Evolutionary conservation across 2,888 invertebrate genomes (phyloP).

Genomic region (Drosophila paranaensis): DNA sequence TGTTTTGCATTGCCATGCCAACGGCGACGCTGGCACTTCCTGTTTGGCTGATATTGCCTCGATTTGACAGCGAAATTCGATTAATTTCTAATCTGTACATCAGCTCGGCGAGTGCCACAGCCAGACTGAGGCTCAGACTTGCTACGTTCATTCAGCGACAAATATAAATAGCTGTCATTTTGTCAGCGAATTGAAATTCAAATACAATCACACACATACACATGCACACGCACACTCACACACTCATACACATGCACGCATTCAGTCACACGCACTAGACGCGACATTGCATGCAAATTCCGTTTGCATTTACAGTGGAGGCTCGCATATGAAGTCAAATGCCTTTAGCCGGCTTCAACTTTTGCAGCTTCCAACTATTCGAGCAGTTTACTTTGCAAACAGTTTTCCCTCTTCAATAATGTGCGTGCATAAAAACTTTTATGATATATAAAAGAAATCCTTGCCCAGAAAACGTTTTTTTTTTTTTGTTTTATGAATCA

Average conservation of each 20-base stretch:
- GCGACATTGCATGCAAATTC: constrained; percentile 68
- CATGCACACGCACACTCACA: constrained; percentile 1
- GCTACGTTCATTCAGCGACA: constrained; percentile 41
- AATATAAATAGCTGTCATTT: constrained; percentile 78
- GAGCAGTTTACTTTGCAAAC: constrained; percentile 1
- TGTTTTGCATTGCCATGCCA: constrained; percentile 78
- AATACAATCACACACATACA: constrained; percentile 18
- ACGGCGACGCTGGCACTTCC: constrained; percentile 60
- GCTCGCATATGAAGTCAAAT: constrained; percentile 6
- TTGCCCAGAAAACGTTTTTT: neutral
- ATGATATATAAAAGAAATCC: constrained; percentile 2
- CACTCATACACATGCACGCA: constrained; percentile 2
- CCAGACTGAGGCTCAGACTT: constrained; percentile 32
- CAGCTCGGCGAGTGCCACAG: constrained; percentile 66
- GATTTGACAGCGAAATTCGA: constrained; percentile 78
- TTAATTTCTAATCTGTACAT: constrained; percentile 78
- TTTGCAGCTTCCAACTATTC: constrained; percentile 4
- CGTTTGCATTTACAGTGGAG: constrained; percentile 40
- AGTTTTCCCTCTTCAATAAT: neutral
- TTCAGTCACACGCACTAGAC: constrained; percentile 23
- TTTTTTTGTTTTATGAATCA: neutral
- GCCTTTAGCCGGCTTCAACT: constrained; percentile 5
- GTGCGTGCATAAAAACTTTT: constrained; percentile 8
- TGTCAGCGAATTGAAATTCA: constrained; percentile 63
- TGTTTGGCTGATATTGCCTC: constrained; percentile 57